Base-by-base conservation (phyloP, 2,888 invertebrate species). In the Taenaris catops region DNA sequence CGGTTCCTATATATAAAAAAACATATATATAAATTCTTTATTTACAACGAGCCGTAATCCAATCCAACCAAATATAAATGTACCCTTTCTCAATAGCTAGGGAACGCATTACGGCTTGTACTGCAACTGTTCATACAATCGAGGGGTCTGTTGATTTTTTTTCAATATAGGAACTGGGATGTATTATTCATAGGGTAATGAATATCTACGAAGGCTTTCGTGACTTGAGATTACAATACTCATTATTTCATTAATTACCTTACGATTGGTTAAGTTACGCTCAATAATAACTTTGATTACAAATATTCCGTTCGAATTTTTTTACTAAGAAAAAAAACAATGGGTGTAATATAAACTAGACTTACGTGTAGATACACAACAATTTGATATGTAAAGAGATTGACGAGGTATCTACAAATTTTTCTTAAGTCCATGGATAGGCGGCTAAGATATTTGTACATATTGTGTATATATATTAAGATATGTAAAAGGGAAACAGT, bases 401-500 rank as follows among this genome's bases (percentile, higher is more conserved):
- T 36, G 38, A 28, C 25, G 41, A 41, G 19, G 31, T 34, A 42
- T 58, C 53, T 59, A 58, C 53, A 60, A 51, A 55, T 12, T 46
- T 54, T 53, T 49, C 53, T 56, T 56, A 63, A 63, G 63, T 71
- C 67, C 65, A 59, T 63, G 57, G 55, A 51, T 55, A 51, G 37
- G 27, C 27, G n/a, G n/a, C 27, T 54, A 61, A 55, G 53, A 48
- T 58, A 65, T 54, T 47, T 81, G 80, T 81, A 81, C 51, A 84
- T 80, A 31, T 28, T 20, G 79, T 80, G 79, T 83, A 53, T 55
- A 63, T 60, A 62, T 57, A n/a, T n/a, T n/a, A 61, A 51, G 25
- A 60, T 51, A 39, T 34, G 27, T 26, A 41, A 41, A 53, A 59
- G 54, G 58, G 53, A 41, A 48, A 53, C 50, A 53, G 65, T 63